phyloP scores from a whole-genome alignment of 2,888 invertebrate genomes.

The Campoplex nolae region DNA sequence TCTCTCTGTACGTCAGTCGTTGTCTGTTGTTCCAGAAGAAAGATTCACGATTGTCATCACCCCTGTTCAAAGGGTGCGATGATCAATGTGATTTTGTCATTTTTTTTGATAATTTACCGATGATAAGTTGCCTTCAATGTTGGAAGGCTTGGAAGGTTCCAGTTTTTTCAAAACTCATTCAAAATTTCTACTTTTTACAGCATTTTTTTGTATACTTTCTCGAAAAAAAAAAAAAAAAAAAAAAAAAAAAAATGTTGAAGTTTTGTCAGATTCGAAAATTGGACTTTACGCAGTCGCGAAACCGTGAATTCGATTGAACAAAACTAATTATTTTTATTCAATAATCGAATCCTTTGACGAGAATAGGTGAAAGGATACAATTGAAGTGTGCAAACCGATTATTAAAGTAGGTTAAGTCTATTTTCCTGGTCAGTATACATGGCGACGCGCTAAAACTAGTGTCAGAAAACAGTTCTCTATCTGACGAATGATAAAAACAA shows the following conservation, averaged over 20 bases:
- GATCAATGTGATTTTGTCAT: neutral
- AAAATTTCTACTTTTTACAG: too few relatives aligned
- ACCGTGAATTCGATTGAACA: neutral
- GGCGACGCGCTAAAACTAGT: too few relatives aligned
- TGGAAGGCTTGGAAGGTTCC: neutral
- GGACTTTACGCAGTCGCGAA: neutral
- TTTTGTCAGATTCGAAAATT: too few relatives aligned
- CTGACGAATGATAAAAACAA: slow-evolving; percentile 29
- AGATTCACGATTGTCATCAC: neutral
- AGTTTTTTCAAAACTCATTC: neutral
- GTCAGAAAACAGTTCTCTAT: neutral
- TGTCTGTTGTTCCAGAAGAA: neutral
- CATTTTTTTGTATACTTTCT: too few relatives aligned
- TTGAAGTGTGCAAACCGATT: neutral
- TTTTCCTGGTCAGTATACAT: neutral
- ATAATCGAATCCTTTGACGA: neutral
- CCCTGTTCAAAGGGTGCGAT: neutral
- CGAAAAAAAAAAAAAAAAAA: too few relatives aligned
- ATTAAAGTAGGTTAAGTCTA: neutral
- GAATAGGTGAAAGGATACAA: neutral
- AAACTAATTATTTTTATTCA: neutral
- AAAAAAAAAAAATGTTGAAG: too few relatives aligned
- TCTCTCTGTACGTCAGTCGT: neutral
- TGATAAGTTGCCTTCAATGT: neutral
- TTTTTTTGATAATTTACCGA: neutral